A percentile compares a stretch with the other conserved stretches of the same genome.
phyloP scores from a whole-genome alignment of 2,888 invertebrate species.

The Loripinus fragilis region DNA sequence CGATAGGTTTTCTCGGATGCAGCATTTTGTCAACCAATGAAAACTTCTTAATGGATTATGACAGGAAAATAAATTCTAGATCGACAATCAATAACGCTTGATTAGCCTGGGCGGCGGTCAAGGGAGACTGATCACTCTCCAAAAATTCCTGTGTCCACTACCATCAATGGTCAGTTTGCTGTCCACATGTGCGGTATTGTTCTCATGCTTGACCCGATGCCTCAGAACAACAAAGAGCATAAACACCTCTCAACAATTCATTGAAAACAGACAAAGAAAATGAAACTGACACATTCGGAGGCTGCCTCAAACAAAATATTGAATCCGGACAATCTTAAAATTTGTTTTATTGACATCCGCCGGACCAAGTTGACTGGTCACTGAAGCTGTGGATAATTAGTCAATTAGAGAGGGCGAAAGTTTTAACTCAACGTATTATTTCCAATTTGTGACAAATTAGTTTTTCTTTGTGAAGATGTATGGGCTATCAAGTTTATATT shows the following conservation, averaged over 20 bases:
- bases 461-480: constrained; percentile 22
- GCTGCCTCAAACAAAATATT: constrained; percentile 9
- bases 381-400: constrained; percentile 10
- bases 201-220: constrained; percentile 8
- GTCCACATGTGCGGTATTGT: constrained; percentile 7
- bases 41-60: constrained; percentile 11
- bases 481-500: constrained; percentile 3
- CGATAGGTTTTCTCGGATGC: no score
- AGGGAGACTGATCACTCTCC: not conserved
- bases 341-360: constrained; percentile 9
- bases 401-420: constrained; percentile 15
- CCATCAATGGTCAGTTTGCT: constrained; percentile 2
- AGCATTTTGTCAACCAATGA: constrained; percentile 3
- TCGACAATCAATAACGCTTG: constrained; percentile 14
- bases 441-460: constrained; percentile 22
- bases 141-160: not conserved
- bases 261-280: constrained; percentile 14
- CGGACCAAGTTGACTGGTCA: not conserved
- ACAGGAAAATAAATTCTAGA: constrained; percentile 13
- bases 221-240: constrained; percentile 5
- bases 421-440: constrained; percentile 20
- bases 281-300: constrained; percentile 11
- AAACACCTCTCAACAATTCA: constrained; percentile 5
- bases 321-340: not conserved
- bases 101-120: not conserved